Conservation (phyloP, 2,888 invertebrate genomes). For the Pelosia muscerda region DNA sequence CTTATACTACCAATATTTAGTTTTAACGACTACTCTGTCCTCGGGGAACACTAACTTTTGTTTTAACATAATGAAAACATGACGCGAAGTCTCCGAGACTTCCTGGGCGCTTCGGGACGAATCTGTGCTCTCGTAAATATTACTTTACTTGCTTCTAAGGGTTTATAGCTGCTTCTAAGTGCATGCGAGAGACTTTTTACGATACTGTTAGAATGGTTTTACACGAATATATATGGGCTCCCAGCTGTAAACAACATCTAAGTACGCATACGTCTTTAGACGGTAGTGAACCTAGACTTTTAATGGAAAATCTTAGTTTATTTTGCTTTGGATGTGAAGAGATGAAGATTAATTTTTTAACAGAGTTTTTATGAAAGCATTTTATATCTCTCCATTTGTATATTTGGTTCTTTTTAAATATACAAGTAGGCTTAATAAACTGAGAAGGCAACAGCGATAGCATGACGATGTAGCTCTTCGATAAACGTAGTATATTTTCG, state of each 20-base stretch:
- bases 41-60: conserved; percentile 52
- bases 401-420: too few relatives aligned
- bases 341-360: not conserved
- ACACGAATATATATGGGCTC: conserved; percentile 5
- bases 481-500: too few relatives aligned
- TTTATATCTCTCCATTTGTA: too few relatives aligned
- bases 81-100: conserved; percentile 23
- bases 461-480: too few relatives aligned
- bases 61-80: conserved; percentile 57
- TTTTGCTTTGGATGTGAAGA: not conserved
- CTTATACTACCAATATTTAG: conserved; percentile 31
- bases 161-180: conserved; percentile 33
- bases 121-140: conserved; percentile 52
- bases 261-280: not conserved
- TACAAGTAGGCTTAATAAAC: too few relatives aligned
- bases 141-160: conserved; percentile 45
- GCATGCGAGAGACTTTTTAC: conserved; percentile 40
- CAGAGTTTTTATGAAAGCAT: not conserved
- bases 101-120: conserved; percentile 22
- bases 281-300: not conserved
- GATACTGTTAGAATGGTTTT: conserved; percentile 35
- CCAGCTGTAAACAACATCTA: not conserved
- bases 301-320: not conserved
- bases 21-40: conserved; percentile 20
- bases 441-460: too few relatives aligned